phyloP scores from a whole-genome alignment of 2,113 vertebrate genomes.

The Malurus cyaneus region DNA sequence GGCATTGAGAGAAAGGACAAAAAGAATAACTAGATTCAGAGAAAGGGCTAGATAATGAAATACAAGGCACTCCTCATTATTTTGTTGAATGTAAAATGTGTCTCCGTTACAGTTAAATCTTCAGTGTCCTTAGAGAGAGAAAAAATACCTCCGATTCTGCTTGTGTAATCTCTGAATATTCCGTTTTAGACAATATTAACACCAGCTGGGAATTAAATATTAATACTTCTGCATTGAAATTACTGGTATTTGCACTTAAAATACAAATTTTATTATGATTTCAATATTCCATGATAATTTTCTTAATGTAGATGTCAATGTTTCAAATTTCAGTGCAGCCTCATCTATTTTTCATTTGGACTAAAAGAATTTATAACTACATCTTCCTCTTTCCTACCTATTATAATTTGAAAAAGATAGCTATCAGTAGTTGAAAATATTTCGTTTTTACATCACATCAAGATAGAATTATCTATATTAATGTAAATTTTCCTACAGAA shows the following conservation, averaged over 20 bases:
- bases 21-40: neutral
- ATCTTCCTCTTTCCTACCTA: neutral
- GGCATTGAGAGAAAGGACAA: neutral
- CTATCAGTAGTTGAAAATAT: neutral
- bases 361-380: neutral
- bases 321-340: neutral
- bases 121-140: neutral
- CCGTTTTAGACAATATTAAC: neutral
- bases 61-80: neutral
- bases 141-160: neutral
- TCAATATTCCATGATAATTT: neutral
- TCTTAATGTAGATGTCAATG: neutral
- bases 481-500: neutral
- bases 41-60: neutral
- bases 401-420: neutral
- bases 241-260: neutral
- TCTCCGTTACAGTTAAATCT: neutral
- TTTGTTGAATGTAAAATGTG: neutral
- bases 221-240: neutral
- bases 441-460: neutral
- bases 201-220: neutral
- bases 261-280: neutral
- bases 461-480: neutral
- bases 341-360: neutral
- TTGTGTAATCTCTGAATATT: neutral